phyloP scores from a whole-genome alignment of 2,888 invertebrate genomes.

The Entomobrya multifasciata region DNA sequence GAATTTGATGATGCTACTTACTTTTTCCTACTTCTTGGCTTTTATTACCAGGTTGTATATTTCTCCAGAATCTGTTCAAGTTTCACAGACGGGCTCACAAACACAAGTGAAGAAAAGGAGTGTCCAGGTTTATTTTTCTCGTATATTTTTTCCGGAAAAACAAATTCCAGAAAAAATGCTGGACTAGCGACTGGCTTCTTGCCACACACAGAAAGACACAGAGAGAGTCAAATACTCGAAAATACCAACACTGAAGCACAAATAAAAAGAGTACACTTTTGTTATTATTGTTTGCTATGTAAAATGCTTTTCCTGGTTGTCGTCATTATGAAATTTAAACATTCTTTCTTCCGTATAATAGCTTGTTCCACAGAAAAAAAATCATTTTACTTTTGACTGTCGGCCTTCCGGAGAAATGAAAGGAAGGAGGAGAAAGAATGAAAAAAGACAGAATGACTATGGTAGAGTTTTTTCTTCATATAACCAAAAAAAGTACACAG shows the following conservation, averaged over 20 bases:
- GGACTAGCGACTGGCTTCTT: neutral
- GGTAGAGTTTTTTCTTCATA: constrained; percentile 22
- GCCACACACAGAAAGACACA: neutral
- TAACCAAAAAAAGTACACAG: constrained; percentile 52
- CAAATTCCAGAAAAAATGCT: constrained; percentile 10
- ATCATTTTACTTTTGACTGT: too few relatives aligned
- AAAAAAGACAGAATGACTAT: constrained; percentile 32
- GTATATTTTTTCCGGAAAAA: neutral
- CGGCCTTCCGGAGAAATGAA: neutral
- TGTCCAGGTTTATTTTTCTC: neutral
- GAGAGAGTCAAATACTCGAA: too few relatives aligned
- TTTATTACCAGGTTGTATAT: constrained; percentile 38
- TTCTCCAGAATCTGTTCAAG: neutral
- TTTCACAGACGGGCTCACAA: too few relatives aligned
- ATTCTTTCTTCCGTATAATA: neutral
- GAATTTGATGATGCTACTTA: constrained; percentile 68
- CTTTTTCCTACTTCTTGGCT: constrained; percentile 37
- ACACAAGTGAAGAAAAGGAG: too few relatives aligned
- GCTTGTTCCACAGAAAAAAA: too few relatives aligned
- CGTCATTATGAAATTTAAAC: constrained; percentile 1
- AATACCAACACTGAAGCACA: too few relatives aligned
- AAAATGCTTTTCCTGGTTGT: neutral
- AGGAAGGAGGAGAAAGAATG: neutral
- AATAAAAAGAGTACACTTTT: neutral
- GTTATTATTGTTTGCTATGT: constrained; percentile 32